Evolutionary conservation across 2,113 vertebrate genomes (phyloP).

Genomic region (Psophia crepitans): DNA sequence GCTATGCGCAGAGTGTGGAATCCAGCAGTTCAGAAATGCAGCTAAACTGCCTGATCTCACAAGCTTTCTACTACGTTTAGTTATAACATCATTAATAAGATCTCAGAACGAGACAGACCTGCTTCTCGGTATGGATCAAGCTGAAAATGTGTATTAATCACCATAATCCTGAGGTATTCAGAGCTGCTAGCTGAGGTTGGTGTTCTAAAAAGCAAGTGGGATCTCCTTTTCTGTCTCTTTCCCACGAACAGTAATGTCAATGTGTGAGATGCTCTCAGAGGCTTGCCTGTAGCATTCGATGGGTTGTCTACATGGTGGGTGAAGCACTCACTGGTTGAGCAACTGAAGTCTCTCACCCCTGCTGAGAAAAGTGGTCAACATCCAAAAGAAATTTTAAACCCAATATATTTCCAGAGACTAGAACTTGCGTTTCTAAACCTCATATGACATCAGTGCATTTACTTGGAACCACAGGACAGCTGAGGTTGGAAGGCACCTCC

Average conservation of each 20-base stretch:
- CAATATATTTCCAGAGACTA: neutral
- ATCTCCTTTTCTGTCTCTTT: neutral
- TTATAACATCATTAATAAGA: neutral
- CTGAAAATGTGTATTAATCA: neutral
- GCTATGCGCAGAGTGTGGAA: neutral
- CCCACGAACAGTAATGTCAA: neutral
- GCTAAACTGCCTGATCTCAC: neutral
- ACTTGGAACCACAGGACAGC: neutral
- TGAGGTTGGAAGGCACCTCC: neutral
- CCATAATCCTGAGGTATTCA: neutral
- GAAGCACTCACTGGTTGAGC: neutral
- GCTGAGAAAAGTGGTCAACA: neutral
- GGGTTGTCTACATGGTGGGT: neutral
- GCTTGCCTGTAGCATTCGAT: neutral
- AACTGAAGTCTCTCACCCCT: neutral
- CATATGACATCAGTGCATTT: neutral
- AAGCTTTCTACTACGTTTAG: neutral
- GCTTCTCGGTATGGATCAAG: neutral
- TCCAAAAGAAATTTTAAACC: neutral
- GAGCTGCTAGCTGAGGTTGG: neutral
- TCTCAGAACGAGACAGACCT: neutral
- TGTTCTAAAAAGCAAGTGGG: neutral
- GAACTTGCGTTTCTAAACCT: neutral
- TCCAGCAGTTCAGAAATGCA: neutral
- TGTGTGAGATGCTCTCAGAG: neutral